A percentile compares a stretch with the other conserved stretches of the same genome.
Conservation (phyloP, 2,888 invertebrate genomes). For the Hymenopus coronatus region DNA sequence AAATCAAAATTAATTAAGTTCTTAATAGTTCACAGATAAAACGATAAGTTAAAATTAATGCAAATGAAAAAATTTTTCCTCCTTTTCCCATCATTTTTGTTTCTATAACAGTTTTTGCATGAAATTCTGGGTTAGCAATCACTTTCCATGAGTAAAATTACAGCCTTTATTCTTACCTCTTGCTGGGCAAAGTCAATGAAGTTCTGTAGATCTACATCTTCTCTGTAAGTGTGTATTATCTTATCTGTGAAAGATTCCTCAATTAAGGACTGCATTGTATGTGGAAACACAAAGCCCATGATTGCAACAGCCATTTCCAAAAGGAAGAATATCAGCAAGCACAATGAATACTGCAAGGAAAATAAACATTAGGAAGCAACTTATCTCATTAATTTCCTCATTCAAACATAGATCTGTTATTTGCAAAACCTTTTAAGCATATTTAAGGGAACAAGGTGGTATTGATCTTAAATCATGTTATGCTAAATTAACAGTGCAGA, state of each 20-base stretch:
- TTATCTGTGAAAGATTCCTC: slow-evolving; percentile 87
- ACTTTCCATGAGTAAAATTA: not conserved
- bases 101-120: no score
- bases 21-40: no score
- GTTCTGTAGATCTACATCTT: slow-evolving; percentile 90
- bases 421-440: not conserved
- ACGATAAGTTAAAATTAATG: no score
- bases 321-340: slow-evolving; percentile 82
- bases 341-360: slow-evolving; percentile 78
- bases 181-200: slow-evolving; percentile 93
- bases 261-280: slow-evolving; percentile 78
- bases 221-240: slow-evolving; percentile 87
- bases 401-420: not conserved
- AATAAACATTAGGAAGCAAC: slow-evolving; percentile 19
- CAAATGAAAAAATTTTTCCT: no score
- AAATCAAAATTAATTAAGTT: no score
- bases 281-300: slow-evolving; percentile 90
- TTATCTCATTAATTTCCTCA: not conserved
- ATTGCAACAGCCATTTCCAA: slow-evolving; percentile 90
- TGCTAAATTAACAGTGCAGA: no score
- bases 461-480: not conserved
- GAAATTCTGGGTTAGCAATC: no score
- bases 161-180: slow-evolving; percentile 59
- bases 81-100: no score
- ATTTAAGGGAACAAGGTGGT: not conserved